Evolutionary conservation across 2,797 vertebrate genomes (phyloP), one percentile per base, ranked within the genome.

Genomic region (Epinephelus malabaricus): DNA sequence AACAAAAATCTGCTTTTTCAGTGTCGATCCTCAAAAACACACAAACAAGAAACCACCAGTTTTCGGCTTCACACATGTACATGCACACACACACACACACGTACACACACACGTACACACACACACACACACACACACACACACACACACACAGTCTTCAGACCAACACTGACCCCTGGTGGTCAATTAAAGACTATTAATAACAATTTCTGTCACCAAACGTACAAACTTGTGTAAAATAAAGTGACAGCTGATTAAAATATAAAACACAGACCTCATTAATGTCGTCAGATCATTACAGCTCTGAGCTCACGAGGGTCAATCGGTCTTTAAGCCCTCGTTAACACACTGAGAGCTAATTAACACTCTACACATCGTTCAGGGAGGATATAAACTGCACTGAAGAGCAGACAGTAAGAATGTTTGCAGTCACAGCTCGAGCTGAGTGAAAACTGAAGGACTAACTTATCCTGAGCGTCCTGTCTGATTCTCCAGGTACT

Each of bases 161-260:
- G 64, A 19, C 17, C 63, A 70, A 85, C 70, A 87, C 71, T 84
- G 83, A 56, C 89, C 79, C 74, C 86, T 86, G 61, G 56, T 83
- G 89, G 54, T 38, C 8, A 38, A 0, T 43, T 2, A 21, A 30
- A 65, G 11, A 71, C 0, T 45, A 15, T 4, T 21, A 17, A 53
- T 1, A 47, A 13, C 6, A 23, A 18, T 2, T 3, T 2, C 18
- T 19, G 21, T 23, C 27, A 30, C 27, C 27, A 9, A 27, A 64
- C 1, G 27, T 19, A 49, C 10, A 54, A 34, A 38, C 34, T 34
- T 34, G 6, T 34, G 6, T 7, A 34, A 34, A 34, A 14, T 12
- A 6, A 14, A 51, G 25, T 11, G 8, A 12, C 9, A 12, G 5
- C 15, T 8, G 1, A 6, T 14, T 14, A 13, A 27, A 19, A 34